Conservation (phyloP, 1,140 invertebrate species). For the Scaptodrosophila lebanonensis region DNA sequence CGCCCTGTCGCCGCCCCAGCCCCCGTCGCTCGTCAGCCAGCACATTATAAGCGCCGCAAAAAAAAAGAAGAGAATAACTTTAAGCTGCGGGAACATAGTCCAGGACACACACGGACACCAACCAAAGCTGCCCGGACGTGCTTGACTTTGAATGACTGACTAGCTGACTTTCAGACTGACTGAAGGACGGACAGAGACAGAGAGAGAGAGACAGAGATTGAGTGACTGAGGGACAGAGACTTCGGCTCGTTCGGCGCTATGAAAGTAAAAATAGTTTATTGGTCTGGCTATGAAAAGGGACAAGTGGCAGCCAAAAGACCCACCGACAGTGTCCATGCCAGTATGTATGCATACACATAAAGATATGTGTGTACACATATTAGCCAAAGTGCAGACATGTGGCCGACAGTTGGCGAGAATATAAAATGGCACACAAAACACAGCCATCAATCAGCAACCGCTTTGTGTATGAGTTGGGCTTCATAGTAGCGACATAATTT, state of each 20-base stretch:
- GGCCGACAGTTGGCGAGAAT: constrained; percentile 57
- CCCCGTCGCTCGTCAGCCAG: constrained; percentile 6
- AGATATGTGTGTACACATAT: too few species aligned
- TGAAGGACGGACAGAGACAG: constrained; percentile 4
- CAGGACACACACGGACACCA: constrained; percentile 42
- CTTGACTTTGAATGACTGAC: constrained; percentile 62
- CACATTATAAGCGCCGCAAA: constrained; percentile 21
- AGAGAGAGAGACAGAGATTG: too few species aligned
- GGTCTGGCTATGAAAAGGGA: constrained; percentile 47
- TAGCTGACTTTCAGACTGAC: constrained; percentile 12
- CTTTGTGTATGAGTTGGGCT: constrained; percentile 17
- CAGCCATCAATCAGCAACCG: constrained; percentile 56
- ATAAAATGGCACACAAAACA: constrained; percentile 48
- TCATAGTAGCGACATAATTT: constrained; percentile 17
- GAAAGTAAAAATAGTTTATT: too few species aligned
- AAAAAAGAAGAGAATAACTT: constrained; percentile 55
- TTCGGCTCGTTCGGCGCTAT: too few species aligned
- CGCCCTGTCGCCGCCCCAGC: constrained; percentile 1
- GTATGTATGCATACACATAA: too few species aligned
- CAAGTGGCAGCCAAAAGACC: constrained; percentile 28
- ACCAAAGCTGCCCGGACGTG: constrained; percentile 44
- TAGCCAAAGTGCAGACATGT: constrained; percentile 54
- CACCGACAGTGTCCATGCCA: too few species aligned
- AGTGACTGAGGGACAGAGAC: constrained; percentile 11
- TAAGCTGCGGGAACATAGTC: constrained; percentile 53